phyloP scores from a whole-genome alignment of 2,888 invertebrate species.

The Amphiduros pacificus region DNA sequence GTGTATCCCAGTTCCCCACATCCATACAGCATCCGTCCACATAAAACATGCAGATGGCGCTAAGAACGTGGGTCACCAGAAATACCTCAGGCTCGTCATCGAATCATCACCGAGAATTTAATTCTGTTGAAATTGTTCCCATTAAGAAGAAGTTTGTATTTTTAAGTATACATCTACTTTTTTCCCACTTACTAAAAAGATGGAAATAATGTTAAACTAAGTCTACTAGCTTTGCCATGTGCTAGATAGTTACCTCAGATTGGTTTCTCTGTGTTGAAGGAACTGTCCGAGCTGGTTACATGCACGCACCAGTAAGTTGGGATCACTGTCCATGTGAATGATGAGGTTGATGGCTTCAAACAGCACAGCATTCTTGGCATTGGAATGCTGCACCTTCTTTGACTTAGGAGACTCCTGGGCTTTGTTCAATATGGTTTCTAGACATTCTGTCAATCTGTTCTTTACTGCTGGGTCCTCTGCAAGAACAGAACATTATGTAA shows the following conservation, averaged over 20 bases:
- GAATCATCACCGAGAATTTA: too few species aligned
- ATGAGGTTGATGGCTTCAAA: slow-evolving; percentile 99
- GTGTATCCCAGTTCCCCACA: too few species aligned
- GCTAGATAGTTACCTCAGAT: slow-evolving; percentile 70
- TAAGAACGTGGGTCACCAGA: too few species aligned
- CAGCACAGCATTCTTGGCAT: slow-evolving; percentile 98
- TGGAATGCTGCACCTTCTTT: slow-evolving; percentile 99
- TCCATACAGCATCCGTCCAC: too few species aligned
- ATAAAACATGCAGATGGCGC: too few species aligned
- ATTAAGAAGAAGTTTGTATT: neutral
- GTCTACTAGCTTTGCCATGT: neutral
- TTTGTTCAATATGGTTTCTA: slow-evolving; percentile 97
- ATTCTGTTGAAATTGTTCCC: neutral
- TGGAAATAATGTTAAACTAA: neutral
- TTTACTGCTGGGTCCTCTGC: slow-evolving; percentile 87
- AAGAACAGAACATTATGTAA: too few species aligned
- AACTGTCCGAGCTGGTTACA: slow-evolving; percentile 99
- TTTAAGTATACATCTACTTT: neutral
- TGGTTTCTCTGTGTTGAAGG: slow-evolving; percentile 89
- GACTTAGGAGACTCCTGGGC: slow-evolving; percentile 97
- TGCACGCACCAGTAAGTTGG: slow-evolving; percentile 92
- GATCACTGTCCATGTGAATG: slow-evolving; percentile 98
- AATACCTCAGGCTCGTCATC: too few species aligned
- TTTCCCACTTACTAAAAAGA: neutral
- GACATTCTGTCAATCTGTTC: slow-evolving; percentile 92